Evolutionary conservation across 2,888 invertebrate genomes (phyloP).

Genomic region (Harpagoxenus sublaevis): DNA sequence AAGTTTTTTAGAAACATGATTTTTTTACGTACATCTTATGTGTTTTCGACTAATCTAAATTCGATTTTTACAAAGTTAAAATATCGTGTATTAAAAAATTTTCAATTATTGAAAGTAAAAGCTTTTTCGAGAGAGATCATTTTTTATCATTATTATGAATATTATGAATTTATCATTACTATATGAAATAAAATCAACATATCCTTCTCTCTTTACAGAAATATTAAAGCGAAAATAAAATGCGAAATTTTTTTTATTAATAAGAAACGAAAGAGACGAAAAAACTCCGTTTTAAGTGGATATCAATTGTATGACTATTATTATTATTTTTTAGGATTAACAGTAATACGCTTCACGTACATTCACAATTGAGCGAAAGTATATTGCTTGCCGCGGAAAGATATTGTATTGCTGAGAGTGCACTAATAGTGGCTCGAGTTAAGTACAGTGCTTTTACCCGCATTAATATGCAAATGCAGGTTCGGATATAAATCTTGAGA

Average conservation of each 20-base stretch:
- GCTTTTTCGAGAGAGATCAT: neutral
- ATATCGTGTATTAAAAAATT: neutral
- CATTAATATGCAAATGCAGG: constrained; percentile 51
- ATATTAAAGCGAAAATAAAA: neutral
- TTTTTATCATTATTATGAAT: neutral
- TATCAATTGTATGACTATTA: neutral
- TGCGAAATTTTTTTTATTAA: neutral
- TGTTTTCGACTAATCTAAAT: neutral
- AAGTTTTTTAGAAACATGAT: neutral
- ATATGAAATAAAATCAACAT: neutral
- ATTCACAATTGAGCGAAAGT: constrained; percentile 38
- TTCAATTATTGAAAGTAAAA: neutral
- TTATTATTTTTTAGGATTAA: constrained; percentile 4
- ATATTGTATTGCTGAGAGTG: constrained; percentile 51
- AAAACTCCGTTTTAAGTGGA: neutral
- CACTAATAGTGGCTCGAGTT: constrained; percentile 49
- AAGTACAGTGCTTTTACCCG: constrained; percentile 49
- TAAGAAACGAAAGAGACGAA: neutral
- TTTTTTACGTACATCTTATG: neutral
- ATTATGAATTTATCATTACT: neutral
- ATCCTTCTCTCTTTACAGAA: neutral
- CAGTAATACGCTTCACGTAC: neutral
- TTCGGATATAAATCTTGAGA: constrained; percentile 50
- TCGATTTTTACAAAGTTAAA: neutral
- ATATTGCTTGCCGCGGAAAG: constrained; percentile 26